Percentiles rank a stretch among this genome's conserved stretches.
These are phyloP conservation scores for Lasioglossum morio DNA, from an alignment of 2,888 invertebrate genomes.

Conservation along the genomic window DNA sequence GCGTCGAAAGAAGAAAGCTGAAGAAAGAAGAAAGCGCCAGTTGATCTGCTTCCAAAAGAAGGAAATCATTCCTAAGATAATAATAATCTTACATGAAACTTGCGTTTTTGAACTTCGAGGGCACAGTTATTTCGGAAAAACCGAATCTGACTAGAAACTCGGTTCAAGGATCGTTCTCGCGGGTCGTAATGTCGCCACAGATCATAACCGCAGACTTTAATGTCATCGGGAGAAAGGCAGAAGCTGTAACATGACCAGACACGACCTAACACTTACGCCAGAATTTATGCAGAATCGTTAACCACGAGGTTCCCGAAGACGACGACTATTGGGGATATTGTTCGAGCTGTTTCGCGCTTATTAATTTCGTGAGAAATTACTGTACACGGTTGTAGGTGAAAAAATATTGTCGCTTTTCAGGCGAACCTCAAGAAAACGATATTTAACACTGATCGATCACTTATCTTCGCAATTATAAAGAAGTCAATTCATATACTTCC, in stretches of 20 bases:
- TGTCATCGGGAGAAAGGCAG: constrained; percentile 63
- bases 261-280: constrained; percentile 34
- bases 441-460: not conserved
- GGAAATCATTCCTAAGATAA: not conserved
- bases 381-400: not conserved
- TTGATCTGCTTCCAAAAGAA: not conserved
- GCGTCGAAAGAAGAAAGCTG: not conserved
- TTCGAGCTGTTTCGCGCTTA: not conserved
- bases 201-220: constrained; percentile 62
- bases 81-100: not conserved
- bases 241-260: constrained; percentile 49
- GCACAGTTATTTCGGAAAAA: not conserved
- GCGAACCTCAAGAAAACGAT: not conserved
- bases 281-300: constrained; percentile 44
- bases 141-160: not conserved
- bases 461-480: not conserved
- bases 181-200: constrained; percentile 42
- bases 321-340: not conserved
- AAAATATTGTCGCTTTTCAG: not conserved
- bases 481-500: not conserved
- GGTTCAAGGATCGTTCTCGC: constrained; percentile 20
- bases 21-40: not conserved
- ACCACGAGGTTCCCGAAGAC: not conserved
- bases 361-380: not conserved
- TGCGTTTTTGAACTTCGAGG: too few species aligned